phyloP scores from a whole-genome alignment of 2,113 vertebrate species.

The Petaurus breviceps region DNA sequence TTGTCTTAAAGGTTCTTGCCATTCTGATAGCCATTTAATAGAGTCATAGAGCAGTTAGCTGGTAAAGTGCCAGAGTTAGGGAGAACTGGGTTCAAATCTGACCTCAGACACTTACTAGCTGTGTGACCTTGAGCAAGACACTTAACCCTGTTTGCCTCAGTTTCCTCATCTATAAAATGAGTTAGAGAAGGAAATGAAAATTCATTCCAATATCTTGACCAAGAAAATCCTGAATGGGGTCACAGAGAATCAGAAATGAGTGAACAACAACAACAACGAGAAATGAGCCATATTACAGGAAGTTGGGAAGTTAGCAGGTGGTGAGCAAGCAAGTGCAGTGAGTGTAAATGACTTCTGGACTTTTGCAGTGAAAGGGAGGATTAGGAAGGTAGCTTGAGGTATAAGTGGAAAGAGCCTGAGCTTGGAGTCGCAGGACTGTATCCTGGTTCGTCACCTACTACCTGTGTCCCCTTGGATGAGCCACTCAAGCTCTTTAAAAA shows the following conservation, averaged over 20 bases:
- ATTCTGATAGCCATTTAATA: background rate
- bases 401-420: too few species aligned
- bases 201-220: too few species aligned
- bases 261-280: too few species aligned
- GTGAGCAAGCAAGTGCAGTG: background rate
- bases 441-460: background rate
- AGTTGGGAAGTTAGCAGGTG: background rate
- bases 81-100: too few species aligned
- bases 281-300: background rate
- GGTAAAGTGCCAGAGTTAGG: too few species aligned
- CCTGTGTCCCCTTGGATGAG: background rate
- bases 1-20: background rate
- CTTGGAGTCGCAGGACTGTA: accelerated
- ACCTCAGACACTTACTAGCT: too few species aligned
- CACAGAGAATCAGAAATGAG: too few species aligned
- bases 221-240: too few species aligned
- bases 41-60: background rate
- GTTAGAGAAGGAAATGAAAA: too few species aligned
- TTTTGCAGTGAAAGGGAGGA: background rate
- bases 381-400: background rate
- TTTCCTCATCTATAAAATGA: too few species aligned
- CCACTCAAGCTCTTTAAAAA: background rate
- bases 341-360: background rate
- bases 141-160: too few species aligned
- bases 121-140: too few species aligned